Evolutionary conservation across 2,888 invertebrate genomes (phyloP), one percentile per base, ranked within the genome.

Genomic region (Trichopoda pennipes): DNA sequence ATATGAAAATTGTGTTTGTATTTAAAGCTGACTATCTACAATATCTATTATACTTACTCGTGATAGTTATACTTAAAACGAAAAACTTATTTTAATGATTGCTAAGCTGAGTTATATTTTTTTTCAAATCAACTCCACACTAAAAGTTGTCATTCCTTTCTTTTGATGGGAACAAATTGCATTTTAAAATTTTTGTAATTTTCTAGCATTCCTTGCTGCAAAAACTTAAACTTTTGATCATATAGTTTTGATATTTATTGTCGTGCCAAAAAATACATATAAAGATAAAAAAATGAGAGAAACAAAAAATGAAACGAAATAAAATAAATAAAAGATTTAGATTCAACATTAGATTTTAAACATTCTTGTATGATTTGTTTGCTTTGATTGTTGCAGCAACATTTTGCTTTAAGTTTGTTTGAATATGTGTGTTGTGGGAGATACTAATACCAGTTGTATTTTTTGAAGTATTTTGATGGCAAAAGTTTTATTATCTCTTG

Each of bases 141-240:
- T 10, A 17, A 12, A 49, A 63, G 17, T 58, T 78, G 68, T 81
- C 74, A 51, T 77, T 73, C 38, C 47, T 53, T 76, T 44, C 55
- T 53, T 64, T 68, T 79, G 74, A 75, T 82, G 82, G 78, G 58
- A 82, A 82, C 82, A 82, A 82, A 82, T 82, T 75, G 61, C 70
- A 82, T 78, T 79, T 82, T 70, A 51, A 32, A 17, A 42, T 38
- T 61, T 53, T 70, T 61, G 68, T 47, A 38, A 55, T 53, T 66
- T 56, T 55, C 19, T 47, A 16, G 12, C 32, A 53, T 63, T 44
- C 44, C 51, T 63, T 68, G 38, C 28, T 49, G 7, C 28, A 28
- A 58, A 51, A 23, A 44, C 61, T 53, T 19, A 19, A 72, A 60
- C 28, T 70, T 63, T 60, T 53, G 70, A 64, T 75, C 56, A 58